Base-by-base conservation (phyloP, 2,113 vertebrate species). In the Illadopsis cleaveri region DNA sequence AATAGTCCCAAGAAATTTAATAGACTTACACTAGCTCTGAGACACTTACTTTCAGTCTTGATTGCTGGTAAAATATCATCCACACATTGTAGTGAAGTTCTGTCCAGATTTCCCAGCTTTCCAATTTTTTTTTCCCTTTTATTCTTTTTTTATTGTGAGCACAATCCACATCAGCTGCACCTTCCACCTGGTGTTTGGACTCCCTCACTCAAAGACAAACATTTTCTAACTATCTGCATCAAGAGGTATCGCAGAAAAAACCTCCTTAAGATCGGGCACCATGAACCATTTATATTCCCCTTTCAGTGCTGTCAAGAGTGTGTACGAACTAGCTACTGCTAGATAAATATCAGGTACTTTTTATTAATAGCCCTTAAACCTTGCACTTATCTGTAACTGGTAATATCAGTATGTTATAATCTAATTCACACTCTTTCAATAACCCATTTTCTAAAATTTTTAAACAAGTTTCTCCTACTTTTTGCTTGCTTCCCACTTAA, bases 11-110 rank as follows among this genome's bases (percentile, higher is more conserved):
- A 24, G 54, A 53, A 45, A 61, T 60, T 28, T n/a, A 45, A 16
- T 8, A 53, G 19, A n/a, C 10, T 69, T 69, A 60, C 15, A 45
- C 8, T 13, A 45, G 18, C 23, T 45, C 24, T 0, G 0, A 38
- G 38, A 28, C 38, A 61, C 23, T 27, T 21, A 19, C 24, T 44
- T 53, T 72, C 21, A 53, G 25, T 53, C 33, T 62, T 37, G 33
- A 21, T n/a, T 53, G 54, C 38, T 45, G 28, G 6, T 9, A 30
- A 38, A 70, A n/a, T 61, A n/a, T 61, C 10, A 53, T 53, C 47
- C 28, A 16, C 6, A 23, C 15, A 23, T 28, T 69, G 38, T 16
- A 50, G 42, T 57, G 12, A 78, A 61, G 15, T 53, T 69, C 33
- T 30, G 19, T 18, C 64, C 19, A 33, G 54, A 38, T 38, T 86